Percentiles rank a stretch among this genome's conserved stretches.
Evolutionary conservation across 2,797 vertebrate species (phyloP).

Genomic region (Lithobates pipiens): DNA sequence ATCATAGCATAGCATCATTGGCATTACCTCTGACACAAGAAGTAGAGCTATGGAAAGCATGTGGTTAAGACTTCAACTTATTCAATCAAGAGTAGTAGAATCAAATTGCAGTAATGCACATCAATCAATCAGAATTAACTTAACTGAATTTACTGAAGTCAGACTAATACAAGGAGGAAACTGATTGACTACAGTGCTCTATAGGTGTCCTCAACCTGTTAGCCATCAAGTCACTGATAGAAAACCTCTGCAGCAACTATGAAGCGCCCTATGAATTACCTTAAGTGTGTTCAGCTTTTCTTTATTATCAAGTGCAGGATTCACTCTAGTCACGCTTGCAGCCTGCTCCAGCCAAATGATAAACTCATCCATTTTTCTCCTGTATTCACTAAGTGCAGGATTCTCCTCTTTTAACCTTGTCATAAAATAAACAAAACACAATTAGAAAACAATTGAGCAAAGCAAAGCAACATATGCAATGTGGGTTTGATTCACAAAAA

Average conservation of each 20-base stretch:
- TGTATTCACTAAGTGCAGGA: slow-evolving; percentile 80
- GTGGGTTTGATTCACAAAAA: too few species aligned
- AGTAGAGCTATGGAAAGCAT: too few species aligned
- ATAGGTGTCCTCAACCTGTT: neutral
- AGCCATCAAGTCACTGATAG: neutral
- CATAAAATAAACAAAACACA: neutral
- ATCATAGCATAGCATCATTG: too few species aligned
- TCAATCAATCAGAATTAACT: neutral
- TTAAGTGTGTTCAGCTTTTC: slow-evolving; percentile 83
- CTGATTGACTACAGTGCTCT: neutral
- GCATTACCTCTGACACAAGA: too few species aligned
- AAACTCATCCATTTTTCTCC: slow-evolving; percentile 79
- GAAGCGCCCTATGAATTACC: slow-evolving; percentile 69
- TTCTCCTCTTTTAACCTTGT: slow-evolving; percentile 80
- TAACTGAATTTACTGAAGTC: neutral
- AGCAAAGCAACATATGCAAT: too few species aligned
- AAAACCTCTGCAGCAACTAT: neutral
- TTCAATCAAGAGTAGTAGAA: too few species aligned
- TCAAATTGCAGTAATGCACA: neutral
- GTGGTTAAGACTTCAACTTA: too few species aligned
- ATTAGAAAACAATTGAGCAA: too few species aligned
- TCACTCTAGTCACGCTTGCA: slow-evolving; percentile 75
- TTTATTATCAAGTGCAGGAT: slow-evolving; percentile 73
- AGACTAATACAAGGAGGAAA: neutral
- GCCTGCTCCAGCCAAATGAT: slow-evolving; percentile 83